Percentiles rank a stretch among this genome's conserved stretches.
phyloP scores from a whole-genome alignment of 2,797 vertebrate species.

The Macrochelys suwanniensis region DNA sequence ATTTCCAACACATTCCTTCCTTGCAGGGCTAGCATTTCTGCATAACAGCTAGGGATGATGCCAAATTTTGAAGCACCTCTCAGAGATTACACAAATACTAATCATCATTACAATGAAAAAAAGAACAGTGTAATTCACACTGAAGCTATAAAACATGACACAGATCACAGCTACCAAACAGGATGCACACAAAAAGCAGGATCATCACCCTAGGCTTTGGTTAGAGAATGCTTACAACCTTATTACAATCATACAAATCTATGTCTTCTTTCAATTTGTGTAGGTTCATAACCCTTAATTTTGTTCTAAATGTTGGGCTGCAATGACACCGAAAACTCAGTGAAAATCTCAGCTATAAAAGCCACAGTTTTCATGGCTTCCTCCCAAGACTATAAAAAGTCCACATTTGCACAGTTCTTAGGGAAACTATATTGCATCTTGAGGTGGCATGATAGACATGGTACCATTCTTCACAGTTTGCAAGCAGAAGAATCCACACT shows the following conservation, averaged over 20 bases:
- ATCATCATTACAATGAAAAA: background rate
- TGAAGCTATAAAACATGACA: background rate
- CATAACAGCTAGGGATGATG: background rate
- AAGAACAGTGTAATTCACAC: background rate
- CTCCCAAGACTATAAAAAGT: background rate
- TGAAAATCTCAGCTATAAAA: background rate
- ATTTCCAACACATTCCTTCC: background rate
- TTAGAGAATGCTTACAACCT: background rate
- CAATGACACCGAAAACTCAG: background rate
- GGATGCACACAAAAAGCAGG: background rate
- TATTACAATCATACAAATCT: background rate
- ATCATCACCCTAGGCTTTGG: background rate
- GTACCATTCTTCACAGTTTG: background rate
- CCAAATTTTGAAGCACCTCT: background rate
- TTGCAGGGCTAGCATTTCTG: rapidly evolving
- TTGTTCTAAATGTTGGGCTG: background rate
- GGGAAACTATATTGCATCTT: background rate
- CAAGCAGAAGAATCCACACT: background rate
- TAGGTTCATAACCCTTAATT: background rate
- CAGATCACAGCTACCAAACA: background rate
- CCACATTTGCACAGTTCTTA: background rate
- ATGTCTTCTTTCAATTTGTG: background rate
- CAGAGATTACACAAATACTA: background rate
- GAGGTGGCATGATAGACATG: background rate
- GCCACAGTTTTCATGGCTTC: background rate